These are phyloP conservation scores for Epinephelus awoara DNA, from an alignment of 2,797 vertebrate genomes.

Conservation along the genomic window DNA sequence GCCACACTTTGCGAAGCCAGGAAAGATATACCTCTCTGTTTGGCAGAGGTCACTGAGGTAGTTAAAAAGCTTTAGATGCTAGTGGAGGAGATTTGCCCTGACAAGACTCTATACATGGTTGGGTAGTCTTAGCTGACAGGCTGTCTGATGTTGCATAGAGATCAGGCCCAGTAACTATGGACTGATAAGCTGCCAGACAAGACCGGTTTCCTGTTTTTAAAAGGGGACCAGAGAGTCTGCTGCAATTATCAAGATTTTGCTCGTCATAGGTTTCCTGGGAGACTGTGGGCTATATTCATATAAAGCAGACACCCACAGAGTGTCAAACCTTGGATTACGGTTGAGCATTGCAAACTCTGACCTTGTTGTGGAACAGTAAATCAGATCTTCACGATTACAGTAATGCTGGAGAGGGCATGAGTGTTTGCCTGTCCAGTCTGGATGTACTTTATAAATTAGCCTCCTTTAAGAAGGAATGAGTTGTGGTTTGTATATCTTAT, in stretches of 20 bases:
- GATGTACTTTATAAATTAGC: background rate
- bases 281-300: background rate
- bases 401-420: background rate
- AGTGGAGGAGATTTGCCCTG: slow-evolving; percentile 3
- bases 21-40: background rate
- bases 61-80: slow-evolving; percentile 7
- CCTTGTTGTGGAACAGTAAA: background rate
- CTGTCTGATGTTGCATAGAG: background rate
- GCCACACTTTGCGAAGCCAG: slow-evolving; percentile 8
- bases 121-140: slow-evolving; percentile 9
- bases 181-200: slow-evolving; percentile 8
- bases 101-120: slow-evolving; percentile 19
- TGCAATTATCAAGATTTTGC: background rate
- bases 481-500: background rate
- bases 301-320: background rate
- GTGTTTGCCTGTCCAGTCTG: background rate
- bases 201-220: background rate
- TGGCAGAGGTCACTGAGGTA: slow-evolving; percentile 2
- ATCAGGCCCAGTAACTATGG: background rate
- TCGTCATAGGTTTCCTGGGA: background rate
- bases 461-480: background rate
- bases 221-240: background rate
- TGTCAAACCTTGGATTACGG: background rate
- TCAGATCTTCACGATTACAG: background rate
- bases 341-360: background rate